These are phyloP conservation scores for Drosophila kokeensis DNA, from an alignment of 2,888 invertebrate genomes.

Conservation along the genomic window DNA sequence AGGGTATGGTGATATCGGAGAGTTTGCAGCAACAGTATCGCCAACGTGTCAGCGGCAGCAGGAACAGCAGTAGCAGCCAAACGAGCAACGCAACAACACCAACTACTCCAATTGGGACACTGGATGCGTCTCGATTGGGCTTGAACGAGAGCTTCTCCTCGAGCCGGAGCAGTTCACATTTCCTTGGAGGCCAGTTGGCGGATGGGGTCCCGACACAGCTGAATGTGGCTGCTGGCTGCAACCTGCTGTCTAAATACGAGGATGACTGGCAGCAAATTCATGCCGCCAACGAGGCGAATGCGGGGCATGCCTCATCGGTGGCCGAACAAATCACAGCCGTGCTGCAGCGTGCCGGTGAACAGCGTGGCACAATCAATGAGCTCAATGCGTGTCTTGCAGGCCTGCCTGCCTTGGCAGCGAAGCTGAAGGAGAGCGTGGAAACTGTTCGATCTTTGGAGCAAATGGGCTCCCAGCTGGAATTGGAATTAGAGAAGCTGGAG, in stretches of 20 bases:
- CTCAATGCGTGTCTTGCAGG: constrained; percentile 76
- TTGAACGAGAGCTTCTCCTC: constrained; percentile 51
- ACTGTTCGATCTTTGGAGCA: constrained; percentile 86
- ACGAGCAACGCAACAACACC: constrained; percentile 44
- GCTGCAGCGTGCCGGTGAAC: constrained; percentile 70
- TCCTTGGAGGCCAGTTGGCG: constrained; percentile 48
- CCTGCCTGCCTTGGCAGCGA: constrained; percentile 83
- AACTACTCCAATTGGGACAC: constrained; percentile 14
- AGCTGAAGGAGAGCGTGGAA: constrained; percentile 83
- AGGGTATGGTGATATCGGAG: constrained; percentile 84
- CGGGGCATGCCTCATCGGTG: constrained; percentile 85
- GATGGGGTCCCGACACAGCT: constrained; percentile 78
- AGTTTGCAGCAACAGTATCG: constrained; percentile 82
- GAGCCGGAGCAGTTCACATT: constrained; percentile 51
- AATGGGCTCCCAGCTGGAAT: constrained; percentile 87
- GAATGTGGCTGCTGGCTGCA: constrained; percentile 87
- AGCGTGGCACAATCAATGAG: constrained; percentile 77
- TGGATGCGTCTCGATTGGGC: constrained; percentile 23
- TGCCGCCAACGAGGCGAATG: constrained; percentile 88
- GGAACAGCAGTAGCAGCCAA: constrained; percentile 25
- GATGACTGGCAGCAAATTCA: constrained; percentile 89
- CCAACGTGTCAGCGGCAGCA: constrained; percentile 67
- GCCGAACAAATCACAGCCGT: constrained; percentile 86
- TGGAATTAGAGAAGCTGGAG: constrained; percentile 87
- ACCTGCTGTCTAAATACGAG: constrained; percentile 88